Percentiles rank a stretch among this genome's conserved stretches.
Conservation (phyloP, 1,140 invertebrate genomes). For the Matsumurasca onukii region DNA sequence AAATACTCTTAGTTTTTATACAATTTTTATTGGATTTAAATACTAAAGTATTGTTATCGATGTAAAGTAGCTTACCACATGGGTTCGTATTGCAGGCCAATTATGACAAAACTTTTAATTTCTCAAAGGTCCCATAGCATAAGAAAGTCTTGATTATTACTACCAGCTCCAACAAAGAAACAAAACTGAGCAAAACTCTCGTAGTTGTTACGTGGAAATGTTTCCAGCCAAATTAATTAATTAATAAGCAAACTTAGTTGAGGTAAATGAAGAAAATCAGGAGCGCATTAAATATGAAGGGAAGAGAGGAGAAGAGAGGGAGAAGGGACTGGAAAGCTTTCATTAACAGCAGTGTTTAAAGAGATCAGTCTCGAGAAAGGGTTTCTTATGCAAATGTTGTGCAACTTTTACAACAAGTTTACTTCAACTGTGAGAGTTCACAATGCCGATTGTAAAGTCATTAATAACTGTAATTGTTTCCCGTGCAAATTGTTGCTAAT, state of each 20-base stretch:
- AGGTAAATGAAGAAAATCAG: slow-evolving; percentile 24
- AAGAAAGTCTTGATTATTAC: too few species aligned
- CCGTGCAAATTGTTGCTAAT: neutral
- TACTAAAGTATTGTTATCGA: too few species aligned
- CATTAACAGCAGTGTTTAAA: neutral
- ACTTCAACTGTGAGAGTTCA: neutral
- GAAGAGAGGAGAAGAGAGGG: too few species aligned
- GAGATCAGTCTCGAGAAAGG: neutral
- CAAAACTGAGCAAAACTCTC: too few species aligned
- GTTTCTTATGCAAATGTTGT: slow-evolving; percentile 19
- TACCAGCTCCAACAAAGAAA: too few species aligned
- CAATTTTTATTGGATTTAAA: too few species aligned
- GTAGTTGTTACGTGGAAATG: neutral
- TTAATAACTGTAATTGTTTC: slow-evolving; percentile 21
- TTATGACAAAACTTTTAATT: too few species aligned
- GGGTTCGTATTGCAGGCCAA: too few species aligned
- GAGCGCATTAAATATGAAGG: slow-evolving; percentile 17
- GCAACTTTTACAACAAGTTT: neutral
- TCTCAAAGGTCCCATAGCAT: too few species aligned
- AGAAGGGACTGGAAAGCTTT: neutral
- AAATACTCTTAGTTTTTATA: too few species aligned
- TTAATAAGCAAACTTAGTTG: slow-evolving; percentile 23
- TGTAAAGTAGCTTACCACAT: too few species aligned
- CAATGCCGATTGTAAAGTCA: slow-evolving; percentile 18
- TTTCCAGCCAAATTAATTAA: slow-evolving; percentile 10